A percentile compares a stretch with the other conserved stretches of the same genome.
Conservation (phyloP, 2,888 invertebrate species). For the Timema cristinae region DNA sequence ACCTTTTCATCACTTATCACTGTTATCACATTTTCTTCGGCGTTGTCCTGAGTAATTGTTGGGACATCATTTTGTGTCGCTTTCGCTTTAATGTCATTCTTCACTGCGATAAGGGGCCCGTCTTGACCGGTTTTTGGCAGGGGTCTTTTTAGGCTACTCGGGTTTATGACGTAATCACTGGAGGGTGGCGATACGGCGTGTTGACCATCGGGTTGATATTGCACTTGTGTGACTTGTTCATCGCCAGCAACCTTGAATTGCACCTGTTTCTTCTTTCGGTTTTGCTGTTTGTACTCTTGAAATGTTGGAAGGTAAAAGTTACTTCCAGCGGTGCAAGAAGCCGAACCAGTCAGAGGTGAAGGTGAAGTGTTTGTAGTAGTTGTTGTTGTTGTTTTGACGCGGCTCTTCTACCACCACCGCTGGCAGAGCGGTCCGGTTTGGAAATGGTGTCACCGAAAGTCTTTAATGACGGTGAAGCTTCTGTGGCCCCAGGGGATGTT, state of each 20-base stretch:
- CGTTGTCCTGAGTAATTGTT: too few relatives aligned
- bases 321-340: conserved; percentile 18
- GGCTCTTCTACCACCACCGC: conserved; percentile 36
- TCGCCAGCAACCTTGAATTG: conserved; percentile 38
- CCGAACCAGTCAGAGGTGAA: conserved; percentile 27
- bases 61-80: too few relatives aligned
- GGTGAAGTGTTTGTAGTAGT: conserved; percentile 32
- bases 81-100: too few relatives aligned
- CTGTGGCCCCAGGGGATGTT: background rate
- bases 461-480: conserved; percentile 11
- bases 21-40: too few relatives aligned
- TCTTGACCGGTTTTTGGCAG: too few relatives aligned
- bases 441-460: conserved; percentile 29
- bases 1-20: too few relatives aligned
- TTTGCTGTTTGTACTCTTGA: conserved; percentile 45
- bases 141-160: too few relatives aligned
- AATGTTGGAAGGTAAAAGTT: conserved; percentile 60
- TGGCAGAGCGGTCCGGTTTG: conserved; percentile 36
- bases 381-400: conserved; percentile 43
- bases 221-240: too few relatives aligned
- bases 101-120: too few relatives aligned
- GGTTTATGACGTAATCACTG: too few relatives aligned
- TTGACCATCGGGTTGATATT: too few relatives aligned
- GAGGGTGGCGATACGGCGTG: too few relatives aligned
- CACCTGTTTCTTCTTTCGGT: conserved; percentile 42